These are phyloP conservation scores for Eupleurogrammus muticus DNA, from an alignment of 2,797 vertebrate genomes.

Conservation along the genomic window DNA sequence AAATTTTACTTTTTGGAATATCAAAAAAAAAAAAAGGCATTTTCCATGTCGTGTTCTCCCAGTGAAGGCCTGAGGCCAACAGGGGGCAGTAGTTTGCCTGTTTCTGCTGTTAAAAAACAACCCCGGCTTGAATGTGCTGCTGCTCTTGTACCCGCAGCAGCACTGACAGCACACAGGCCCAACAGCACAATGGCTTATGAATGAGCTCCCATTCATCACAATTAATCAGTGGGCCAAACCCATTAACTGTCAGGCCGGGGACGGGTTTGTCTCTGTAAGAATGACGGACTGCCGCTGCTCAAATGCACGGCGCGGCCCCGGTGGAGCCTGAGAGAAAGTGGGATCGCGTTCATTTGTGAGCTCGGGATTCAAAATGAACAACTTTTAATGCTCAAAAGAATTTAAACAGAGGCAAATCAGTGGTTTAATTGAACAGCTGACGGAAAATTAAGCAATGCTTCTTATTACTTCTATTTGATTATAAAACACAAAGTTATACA, in stretches of 20 bases:
- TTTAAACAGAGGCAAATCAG: neutral
- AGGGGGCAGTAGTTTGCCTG: constrained; percentile 79
- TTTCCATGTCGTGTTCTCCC: neutral
- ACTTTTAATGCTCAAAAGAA: neutral
- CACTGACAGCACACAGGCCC: constrained; percentile 60
- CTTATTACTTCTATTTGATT: neutral
- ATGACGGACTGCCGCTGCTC: constrained; percentile 61
- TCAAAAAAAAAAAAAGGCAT: neutral
- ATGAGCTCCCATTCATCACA: constrained; percentile 73
- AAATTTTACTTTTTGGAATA: constrained; percentile 27
- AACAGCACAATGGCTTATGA: constrained; percentile 66
- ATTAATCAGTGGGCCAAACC: constrained; percentile 74
- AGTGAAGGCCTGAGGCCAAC: constrained; percentile 41
- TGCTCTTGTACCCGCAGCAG: constrained; percentile 32
- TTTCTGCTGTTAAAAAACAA: constrained; percentile 31
- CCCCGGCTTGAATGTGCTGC: constrained; percentile 10
- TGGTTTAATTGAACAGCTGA: neutral
- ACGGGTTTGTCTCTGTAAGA: constrained; percentile 62
- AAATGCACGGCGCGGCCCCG: constrained; percentile 31
- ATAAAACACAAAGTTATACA: neutral
- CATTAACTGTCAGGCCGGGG: constrained; percentile 68
- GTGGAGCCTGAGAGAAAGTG: constrained; percentile 9
- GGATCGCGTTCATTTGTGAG: constrained; percentile 10
- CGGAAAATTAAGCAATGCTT: neutral
- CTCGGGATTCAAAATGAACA: neutral